Evolutionary conservation across 2,888 invertebrate genomes (phyloP).

Genomic region (Orchesellides sinensis): DNA sequence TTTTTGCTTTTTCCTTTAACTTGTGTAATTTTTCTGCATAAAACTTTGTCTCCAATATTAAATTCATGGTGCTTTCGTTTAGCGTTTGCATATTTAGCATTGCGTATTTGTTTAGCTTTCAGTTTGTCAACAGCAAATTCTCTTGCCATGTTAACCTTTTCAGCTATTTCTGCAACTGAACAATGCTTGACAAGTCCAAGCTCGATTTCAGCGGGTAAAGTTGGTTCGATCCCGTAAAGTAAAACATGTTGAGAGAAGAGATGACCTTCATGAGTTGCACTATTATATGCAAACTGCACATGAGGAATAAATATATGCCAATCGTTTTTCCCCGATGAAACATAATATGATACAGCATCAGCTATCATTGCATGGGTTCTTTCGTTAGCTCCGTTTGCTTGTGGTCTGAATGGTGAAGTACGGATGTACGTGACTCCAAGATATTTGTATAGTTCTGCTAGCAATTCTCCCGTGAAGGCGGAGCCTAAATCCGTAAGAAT

Average conservation of each 20-base stretch:
- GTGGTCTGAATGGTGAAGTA: no score
- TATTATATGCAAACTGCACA: neutral
- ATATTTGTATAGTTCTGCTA: neutral
- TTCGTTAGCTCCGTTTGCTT: neutral
- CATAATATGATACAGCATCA: neutral
- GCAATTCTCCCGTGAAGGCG: neutral
- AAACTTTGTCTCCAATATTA: slow-evolving; percentile 3
- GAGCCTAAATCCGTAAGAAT: neutral
- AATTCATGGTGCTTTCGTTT: neutral
- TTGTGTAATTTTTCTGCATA: neutral
- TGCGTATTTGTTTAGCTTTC: neutral
- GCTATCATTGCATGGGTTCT: neutral
- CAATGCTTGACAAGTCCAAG: neutral
- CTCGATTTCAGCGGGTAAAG: neutral
- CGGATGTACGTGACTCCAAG: no score
- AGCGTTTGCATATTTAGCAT: slow-evolving; percentile 6
- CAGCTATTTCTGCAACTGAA: neutral
- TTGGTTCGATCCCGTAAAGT: neutral
- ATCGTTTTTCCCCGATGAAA: neutral
- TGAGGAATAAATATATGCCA: neutral
- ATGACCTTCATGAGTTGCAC: neutral
- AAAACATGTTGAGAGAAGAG: neutral
- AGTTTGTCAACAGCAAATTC: neutral
- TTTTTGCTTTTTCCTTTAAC: neutral
- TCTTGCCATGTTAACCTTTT: neutral